Evolutionary conservation across 1,140 invertebrate genomes (phyloP), one percentile per base, ranked within the genome.

Genomic region (Colletes gigas): DNA sequence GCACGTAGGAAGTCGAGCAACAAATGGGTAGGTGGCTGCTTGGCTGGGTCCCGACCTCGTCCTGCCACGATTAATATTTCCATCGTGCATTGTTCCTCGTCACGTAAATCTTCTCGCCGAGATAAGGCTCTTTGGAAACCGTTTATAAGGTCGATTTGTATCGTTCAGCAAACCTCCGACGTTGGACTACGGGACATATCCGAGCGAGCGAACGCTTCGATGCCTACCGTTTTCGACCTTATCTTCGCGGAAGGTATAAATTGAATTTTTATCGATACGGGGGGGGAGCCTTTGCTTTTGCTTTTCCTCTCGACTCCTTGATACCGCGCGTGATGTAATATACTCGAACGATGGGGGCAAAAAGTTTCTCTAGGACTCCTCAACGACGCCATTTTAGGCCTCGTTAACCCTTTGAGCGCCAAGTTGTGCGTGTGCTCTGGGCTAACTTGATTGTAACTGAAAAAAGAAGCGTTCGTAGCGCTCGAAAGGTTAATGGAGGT

Each of bases 1-100:
- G 41, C 71, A 87, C 79, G 83, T 88, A 88, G 86, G 86, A 88
- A 88, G 86, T 88, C 86, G 85, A 87, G 85, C 86, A 85, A 88
- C 85, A 83, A 87, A 87, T 78, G 85, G 82, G 72, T 88, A 85
- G 86, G 80, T 88, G 86, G 86, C 83, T 83, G 85, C 80, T 59
- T 83, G 60, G 66, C 75, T 44, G 69, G 81, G 73, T 85, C 77
- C 78, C 72, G 87, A 83, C 76, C 81, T 83, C 77, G 79, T 81
- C 78, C 82, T 74, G 78, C 74, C 75, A 65, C 82, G 83, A 90
- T 90, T 90, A 88, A 90, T 90, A 90, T 89, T 90, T 90, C 88
- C 88, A 90, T 90, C 87, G 82, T 79, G 83, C 82, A 89, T 90
- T 90, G 89, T 90, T 87, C 86, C 84, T 86, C 82, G 80, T 84